Evolutionary conservation across 2,888 invertebrate genomes (phyloP), one percentile per base, ranked within the genome.

Genomic region (Pterobdella sp.): DNA sequence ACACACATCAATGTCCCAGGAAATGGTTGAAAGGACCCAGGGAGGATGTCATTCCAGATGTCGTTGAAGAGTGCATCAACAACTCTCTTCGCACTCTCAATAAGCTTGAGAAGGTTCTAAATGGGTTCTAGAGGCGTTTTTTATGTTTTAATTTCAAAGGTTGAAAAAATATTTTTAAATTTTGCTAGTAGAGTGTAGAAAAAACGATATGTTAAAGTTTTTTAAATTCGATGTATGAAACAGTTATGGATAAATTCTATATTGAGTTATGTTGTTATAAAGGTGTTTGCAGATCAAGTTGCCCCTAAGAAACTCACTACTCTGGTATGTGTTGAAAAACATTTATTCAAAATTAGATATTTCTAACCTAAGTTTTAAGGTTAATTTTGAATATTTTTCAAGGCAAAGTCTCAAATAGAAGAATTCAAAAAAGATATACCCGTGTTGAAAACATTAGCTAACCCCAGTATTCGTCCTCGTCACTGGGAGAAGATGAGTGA

Each of bases 391-490:
- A 10, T 42, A 42, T 1, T 32, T 10, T 29, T 26, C 31, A 76
- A 86, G 81, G 86, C 88, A 10, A 88, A 89, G 78, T 84, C 86
- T 68, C 88, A 87, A 83, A 91, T 95, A 78, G 94, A 95, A 79
- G 89, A 89, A 2, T 95, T 96, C 84, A 90, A 90, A 77, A 83
- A 84, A 68, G 81, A 84, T 78, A 77, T 94, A 88, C 93, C 95
- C 0, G 89, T 95, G n/a, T 90, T 96, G 49, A 89, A 90, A 82
- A 94, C 94, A 0, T 85, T 96, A 31, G 94, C 95, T 67, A 96
- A 96, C 86, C 94, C 94, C 0, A 94, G 94, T 72, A 72, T 77
- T 42, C 49, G 76, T 14, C 71, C 76, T 29, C 52, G 76, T 22
- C 77, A 77, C 75, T 77, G 77, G 77, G 74, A 73, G 26, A 90